phyloP scores from a whole-genome alignment of 1,140 invertebrate genomes.

The Anagrus nilaparvatae region DNA sequence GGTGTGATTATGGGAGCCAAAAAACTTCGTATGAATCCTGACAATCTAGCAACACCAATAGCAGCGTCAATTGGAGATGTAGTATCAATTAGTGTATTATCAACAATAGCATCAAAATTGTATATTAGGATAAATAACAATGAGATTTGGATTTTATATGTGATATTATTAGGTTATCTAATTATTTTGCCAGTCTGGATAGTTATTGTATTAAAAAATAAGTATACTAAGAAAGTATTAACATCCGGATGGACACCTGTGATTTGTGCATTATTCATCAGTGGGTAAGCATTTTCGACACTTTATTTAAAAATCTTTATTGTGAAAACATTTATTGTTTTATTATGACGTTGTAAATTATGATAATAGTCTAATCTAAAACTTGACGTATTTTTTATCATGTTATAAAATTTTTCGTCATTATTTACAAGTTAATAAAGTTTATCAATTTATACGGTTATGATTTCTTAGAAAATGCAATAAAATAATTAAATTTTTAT shows the following conservation, averaged over 20 bases:
- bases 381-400: neutral
- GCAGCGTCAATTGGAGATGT: slow-evolving; percentile 93
- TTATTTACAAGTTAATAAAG: no score
- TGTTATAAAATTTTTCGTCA: slow-evolving; percentile 2
- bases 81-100: slow-evolving; percentile 73
- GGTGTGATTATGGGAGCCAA: slow-evolving; percentile 69
- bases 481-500: no score
- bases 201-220: slow-evolving; percentile 63
- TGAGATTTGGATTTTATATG: slow-evolving; percentile 51
- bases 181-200: slow-evolving; percentile 70
- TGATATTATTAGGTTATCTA: slow-evolving; percentile 54
- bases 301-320: slow-evolving; percentile 4
- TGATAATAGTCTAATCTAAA: neutral
- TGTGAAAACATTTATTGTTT: slow-evolving; percentile 22
- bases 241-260: slow-evolving; percentile 79
- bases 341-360: no score
- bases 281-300: slow-evolving; percentile 66
- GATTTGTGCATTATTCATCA: slow-evolving; percentile 74
- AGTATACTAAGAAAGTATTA: slow-evolving; percentile 68
- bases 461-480: no score
- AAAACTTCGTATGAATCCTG: slow-evolving; percentile 81
- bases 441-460: no score
- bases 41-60: slow-evolving; percentile 92
- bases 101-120: slow-evolving; percentile 62
- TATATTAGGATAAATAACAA: slow-evolving; percentile 53